Evolutionary conservation across 2,888 invertebrate genomes (phyloP).

Genomic region (Automeris io): DNA sequence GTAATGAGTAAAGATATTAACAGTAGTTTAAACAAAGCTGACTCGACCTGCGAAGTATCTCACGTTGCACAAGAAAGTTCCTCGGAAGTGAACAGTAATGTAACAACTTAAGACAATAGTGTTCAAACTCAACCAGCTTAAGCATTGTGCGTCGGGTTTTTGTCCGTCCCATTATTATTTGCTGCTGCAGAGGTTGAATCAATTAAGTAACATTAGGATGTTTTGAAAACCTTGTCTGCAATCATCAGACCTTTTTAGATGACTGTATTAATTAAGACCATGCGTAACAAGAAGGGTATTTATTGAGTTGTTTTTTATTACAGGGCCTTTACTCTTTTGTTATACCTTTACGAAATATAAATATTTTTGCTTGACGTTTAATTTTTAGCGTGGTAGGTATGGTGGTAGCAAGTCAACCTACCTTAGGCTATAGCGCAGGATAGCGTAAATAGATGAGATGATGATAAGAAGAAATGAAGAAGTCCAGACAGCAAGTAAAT

Average conservation of each 20-base stretch:
- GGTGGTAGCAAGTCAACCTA: no score
- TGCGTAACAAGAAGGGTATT: background rate
- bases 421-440: no score
- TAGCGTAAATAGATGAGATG: no score
- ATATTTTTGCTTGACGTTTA: no score
- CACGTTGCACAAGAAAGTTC: constrained; percentile 43
- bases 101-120: constrained; percentile 36
- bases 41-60: constrained; percentile 41
- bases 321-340: no score
- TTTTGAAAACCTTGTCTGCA: no score
- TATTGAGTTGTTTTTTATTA: no score
- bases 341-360: no score
- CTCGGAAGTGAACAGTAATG: constrained; percentile 60
- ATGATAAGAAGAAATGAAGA: no score
- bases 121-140: constrained; percentile 23
- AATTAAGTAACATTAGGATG: constrained; percentile 43
- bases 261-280: no score
- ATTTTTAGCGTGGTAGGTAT: no score
- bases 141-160: constrained; percentile 43
- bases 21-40: constrained; percentile 34
- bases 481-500: no score
- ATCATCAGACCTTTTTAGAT: constrained; percentile 41
- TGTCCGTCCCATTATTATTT: constrained; percentile 51
- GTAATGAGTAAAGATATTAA: constrained; percentile 38
- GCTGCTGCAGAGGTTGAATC: constrained; percentile 47